Evolutionary conservation across 2,888 invertebrate genomes (phyloP), one percentile per base, ranked within the genome.

Genomic region (Macroteleia sp.): DNA sequence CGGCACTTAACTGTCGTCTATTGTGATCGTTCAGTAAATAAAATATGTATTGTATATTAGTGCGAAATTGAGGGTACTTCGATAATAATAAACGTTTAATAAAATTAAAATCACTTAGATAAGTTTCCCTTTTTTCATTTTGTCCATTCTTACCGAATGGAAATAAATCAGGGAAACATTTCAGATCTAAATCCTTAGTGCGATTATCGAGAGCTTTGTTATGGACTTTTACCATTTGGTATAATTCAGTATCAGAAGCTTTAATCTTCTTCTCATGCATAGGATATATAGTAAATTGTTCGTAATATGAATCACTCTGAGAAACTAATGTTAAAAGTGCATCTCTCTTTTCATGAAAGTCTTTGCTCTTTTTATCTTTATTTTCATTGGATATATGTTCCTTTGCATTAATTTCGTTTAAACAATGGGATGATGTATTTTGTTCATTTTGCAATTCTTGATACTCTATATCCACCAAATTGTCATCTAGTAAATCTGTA

Each of bases 41-140:
- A 46, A 61, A 62, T 50, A 62, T 10, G 30, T 62, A 50, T 25
- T 50, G 50, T 9, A 62, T 50, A 28, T 50, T 62, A 14, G 22
- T 46, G 28, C 39, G 16, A 61, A 48, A 61, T 12, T 36, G 34
- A 1, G 20, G 20, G 14, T 59, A 44, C 32, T 59, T 59, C 12
- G 59, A 59, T 20, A 59, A 6, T 17, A 59, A 32, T 32, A 17
- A 12, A 3, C 19, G 10, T 32, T 59, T 46, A 16, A 61, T 82
- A 48, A 41, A 81, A 19, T 85, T 81, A 48, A 66, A 83, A 54
- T 83, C 77, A 34, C 67, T 64, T 34, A 86, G 34, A 61, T 57
- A 52, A 5, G 57, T 25, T 25, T 19, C 20, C 25, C 84, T 70
- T 3, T 75, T 16, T 22, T 75, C 64, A 50, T 76, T 57, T 56